Evolutionary conservation across 2,797 vertebrate genomes (phyloP).

Genomic region (Philypnodon macrostomus): DNA sequence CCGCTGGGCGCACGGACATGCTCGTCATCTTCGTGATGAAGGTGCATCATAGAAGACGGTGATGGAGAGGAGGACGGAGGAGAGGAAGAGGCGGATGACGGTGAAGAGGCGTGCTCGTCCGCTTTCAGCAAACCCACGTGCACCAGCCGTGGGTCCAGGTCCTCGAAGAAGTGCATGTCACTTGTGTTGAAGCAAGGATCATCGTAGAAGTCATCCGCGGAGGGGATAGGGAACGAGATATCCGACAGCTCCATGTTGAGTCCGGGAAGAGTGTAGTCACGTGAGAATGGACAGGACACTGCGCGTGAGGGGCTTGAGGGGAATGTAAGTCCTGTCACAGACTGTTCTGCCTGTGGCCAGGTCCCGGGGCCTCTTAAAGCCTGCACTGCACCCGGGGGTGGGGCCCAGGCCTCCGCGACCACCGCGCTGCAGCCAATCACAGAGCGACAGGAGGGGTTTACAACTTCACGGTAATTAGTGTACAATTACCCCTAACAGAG

Average conservation of each 20-base stretch:
- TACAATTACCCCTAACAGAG: conserved; percentile 58
- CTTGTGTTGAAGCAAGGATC: conserved; percentile 94
- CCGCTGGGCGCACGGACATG: conserved; percentile 88
- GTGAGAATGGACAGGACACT: not conserved
- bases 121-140: conserved; percentile 89
- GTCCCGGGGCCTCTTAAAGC: conserved; percentile 67
- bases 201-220: conserved; percentile 91
- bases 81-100: conserved; percentile 40
- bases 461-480: conserved; percentile 68
- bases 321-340: conserved; percentile 47
- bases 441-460: conserved; percentile 43
- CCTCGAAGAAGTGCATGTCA: conserved; percentile 97
- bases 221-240: conserved; percentile 86
- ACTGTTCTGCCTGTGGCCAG: conserved; percentile 35
- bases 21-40: conserved; percentile 86
- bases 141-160: conserved; percentile 92
- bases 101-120: conserved; percentile 60
- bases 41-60: conserved; percentile 69
- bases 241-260: conserved; percentile 86
- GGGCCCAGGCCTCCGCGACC: conserved; percentile 16
- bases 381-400: conserved; percentile 28
- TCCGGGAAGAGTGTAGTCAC: not conserved
- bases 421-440: conserved; percentile 66
- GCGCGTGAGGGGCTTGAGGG: not conserved
- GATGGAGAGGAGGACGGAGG: conserved; percentile 42